Evolutionary conservation across 2,113 vertebrate genomes (phyloP).

Genomic region (Nicator chloris): DNA sequence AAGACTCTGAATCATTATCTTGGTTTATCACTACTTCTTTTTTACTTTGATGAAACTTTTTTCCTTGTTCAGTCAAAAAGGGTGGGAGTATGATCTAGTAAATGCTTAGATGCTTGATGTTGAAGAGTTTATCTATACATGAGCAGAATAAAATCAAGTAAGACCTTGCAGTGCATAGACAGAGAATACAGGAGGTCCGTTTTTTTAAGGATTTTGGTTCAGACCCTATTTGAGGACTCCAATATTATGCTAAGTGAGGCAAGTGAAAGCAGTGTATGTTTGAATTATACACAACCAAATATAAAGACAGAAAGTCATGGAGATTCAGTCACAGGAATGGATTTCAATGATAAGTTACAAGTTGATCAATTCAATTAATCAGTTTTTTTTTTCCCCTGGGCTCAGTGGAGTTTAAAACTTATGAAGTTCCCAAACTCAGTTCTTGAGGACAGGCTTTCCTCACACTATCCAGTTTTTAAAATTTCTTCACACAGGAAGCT

Average conservation of each 20-base stretch:
- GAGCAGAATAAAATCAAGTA: background rate
- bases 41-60: background rate
- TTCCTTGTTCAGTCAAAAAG: background rate
- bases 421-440: background rate
- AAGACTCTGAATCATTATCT: background rate
- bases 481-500: background rate
- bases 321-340: background rate
- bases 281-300: background rate
- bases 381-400: background rate
- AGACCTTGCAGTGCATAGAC: background rate
- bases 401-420: background rate
- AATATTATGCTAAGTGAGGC: background rate
- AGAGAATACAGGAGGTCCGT: background rate
- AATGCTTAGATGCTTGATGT: background rate
- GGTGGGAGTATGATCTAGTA: background rate
- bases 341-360: background rate
- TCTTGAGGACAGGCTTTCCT: background rate
- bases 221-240: background rate
- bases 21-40: background rate
- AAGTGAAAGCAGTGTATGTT: background rate
- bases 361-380: background rate
- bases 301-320: background rate
- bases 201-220: background rate
- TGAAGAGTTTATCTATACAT: background rate
- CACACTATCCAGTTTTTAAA: background rate